phyloP scores from a whole-genome alignment of 2,113 vertebrate species.

The Sterna hirundo region DNA sequence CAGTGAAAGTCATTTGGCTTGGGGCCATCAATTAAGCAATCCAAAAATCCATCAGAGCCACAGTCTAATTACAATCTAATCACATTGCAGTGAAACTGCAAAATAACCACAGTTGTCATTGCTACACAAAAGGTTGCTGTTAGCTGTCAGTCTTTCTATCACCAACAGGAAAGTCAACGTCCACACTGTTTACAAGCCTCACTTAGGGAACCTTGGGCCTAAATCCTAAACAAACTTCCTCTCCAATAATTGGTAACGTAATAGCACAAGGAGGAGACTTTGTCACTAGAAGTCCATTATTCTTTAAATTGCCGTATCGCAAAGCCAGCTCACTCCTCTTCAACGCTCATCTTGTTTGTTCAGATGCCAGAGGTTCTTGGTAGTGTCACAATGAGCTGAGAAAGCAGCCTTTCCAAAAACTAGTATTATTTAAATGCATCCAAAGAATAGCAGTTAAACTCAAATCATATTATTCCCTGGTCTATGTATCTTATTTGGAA shows the following conservation, averaged over 20 bases:
- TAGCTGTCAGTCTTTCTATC: constrained; percentile 64
- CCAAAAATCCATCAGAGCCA: neutral
- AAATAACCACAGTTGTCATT: constrained; percentile 23
- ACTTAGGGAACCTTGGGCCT: constrained; percentile 63
- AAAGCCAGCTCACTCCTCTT: neutral
- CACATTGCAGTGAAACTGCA: neutral
- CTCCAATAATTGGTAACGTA: constrained; percentile 61
- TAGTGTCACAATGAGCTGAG: neutral
- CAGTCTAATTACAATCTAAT: constrained; percentile 18
- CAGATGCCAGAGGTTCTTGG: neutral
- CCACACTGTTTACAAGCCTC: constrained; percentile 61
- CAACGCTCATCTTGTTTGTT: neutral
- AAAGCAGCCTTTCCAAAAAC: neutral
- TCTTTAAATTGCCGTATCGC: constrained; percentile 18
- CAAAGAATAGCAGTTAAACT: neutral
- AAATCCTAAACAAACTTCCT: constrained; percentile 74
- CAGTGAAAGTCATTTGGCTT: neutral
- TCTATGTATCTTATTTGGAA: neutral
- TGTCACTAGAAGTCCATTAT: neutral
- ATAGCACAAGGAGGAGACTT: constrained; percentile 10
- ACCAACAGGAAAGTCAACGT: constrained; percentile 69
- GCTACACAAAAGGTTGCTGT: constrained; percentile 40
- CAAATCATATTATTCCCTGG: neutral
- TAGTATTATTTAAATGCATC: neutral
- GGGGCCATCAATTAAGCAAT: neutral